These are phyloP conservation scores for Egretta garzetta DNA, from an alignment of 2,113 vertebrate genomes.

Conservation along the genomic window DNA sequence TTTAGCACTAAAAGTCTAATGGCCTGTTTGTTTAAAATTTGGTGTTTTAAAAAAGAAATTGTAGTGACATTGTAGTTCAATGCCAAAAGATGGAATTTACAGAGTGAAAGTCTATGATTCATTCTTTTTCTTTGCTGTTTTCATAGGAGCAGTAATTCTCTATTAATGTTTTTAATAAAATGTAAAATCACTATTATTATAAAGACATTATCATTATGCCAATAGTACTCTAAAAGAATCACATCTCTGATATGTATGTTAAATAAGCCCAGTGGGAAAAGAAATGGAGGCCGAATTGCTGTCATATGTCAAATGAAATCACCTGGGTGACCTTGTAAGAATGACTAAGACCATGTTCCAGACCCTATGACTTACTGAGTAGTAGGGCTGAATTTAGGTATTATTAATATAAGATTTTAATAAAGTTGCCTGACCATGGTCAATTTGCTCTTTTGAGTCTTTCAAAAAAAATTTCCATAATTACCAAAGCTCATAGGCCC, in stretches of 20 bases:
- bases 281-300: constrained; percentile 31
- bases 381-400: constrained; percentile 4
- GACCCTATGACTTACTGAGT: constrained; percentile 2
- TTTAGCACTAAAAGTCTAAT: not conserved
- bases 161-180: constrained; percentile 61
- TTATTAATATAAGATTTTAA: constrained; percentile 43
- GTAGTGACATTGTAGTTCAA: not conserved
- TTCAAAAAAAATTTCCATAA: not conserved
- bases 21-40: not conserved
- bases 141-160: constrained; percentile 1
- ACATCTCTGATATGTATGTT: constrained; percentile 49
- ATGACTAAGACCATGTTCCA: constrained; percentile 41
- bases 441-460: constrained; percentile 2
- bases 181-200: constrained; percentile 56
- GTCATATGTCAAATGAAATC: constrained; percentile 57
- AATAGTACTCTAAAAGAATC: constrained; percentile 60
- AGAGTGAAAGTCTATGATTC: not conserved
- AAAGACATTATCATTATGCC: constrained; percentile 64
- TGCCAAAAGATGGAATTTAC: not conserved
- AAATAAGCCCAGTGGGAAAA: constrained; percentile 59
- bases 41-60: not conserved
- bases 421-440: not conserved
- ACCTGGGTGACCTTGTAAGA: constrained; percentile 66
- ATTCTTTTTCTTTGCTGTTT: not conserved
- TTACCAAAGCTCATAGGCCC: constrained; percentile 24